Percentiles rank a stretch among this genome's conserved stretches.
Evolutionary conservation across 2,888 invertebrate species (phyloP).

Genomic region (Epinotia brunnichana): DNA sequence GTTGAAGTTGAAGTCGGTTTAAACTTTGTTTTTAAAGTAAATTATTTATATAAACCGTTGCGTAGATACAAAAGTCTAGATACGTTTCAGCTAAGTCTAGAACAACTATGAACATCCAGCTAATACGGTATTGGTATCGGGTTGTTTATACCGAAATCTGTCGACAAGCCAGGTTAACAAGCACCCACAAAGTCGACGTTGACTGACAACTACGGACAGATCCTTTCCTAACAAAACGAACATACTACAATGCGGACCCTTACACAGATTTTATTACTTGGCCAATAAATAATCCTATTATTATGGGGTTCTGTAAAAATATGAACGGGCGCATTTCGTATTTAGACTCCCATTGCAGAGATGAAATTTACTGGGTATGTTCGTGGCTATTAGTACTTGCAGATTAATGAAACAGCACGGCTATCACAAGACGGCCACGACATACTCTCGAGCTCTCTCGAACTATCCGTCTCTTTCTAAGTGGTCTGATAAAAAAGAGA

Average conservation of each 20-base stretch:
- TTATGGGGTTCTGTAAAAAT: slow-evolving; percentile 64
- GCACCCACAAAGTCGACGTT: slow-evolving; percentile 65
- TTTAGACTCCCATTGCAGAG: slow-evolving; percentile 63
- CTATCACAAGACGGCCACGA: too few relatives aligned
- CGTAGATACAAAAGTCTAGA: background rate
- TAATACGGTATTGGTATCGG: background rate
- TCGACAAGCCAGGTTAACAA: slow-evolving; percentile 59
- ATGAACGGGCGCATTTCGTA: slow-evolving; percentile 57
- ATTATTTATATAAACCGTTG: background rate
- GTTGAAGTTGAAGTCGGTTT: too few relatives aligned
- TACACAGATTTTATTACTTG: slow-evolving; percentile 71
- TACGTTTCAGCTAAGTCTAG: background rate
- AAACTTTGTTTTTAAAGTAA: too few relatives aligned
- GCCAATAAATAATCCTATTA: slow-evolving; percentile 79
- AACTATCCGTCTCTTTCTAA: too few relatives aligned
- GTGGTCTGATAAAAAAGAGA: too few relatives aligned
- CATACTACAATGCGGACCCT: slow-evolving; percentile 74
- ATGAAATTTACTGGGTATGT: slow-evolving; percentile 64
- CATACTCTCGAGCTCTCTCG: too few relatives aligned
- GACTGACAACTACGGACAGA: slow-evolving; percentile 65
- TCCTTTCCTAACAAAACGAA: slow-evolving; percentile 72
- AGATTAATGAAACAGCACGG: too few relatives aligned
- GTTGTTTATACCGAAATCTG: slow-evolving; percentile 47
- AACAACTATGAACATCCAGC: background rate
- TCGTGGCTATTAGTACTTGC: slow-evolving; percentile 60